Conservation (phyloP, 2,797 vertebrate genomes). For the Garrulus glandarius region DNA sequence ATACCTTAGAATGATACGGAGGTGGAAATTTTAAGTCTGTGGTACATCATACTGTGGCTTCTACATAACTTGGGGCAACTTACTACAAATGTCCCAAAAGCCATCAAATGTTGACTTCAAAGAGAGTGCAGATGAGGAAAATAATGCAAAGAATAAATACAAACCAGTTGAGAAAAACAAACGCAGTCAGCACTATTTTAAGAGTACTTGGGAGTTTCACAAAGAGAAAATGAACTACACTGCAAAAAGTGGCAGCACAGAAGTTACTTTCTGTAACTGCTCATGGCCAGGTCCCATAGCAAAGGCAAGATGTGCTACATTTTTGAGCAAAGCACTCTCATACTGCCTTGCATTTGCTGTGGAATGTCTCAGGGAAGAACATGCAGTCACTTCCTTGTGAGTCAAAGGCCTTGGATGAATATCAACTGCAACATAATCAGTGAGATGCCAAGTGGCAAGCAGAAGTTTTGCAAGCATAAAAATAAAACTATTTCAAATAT, state of each 20-base stretch:
- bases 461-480: not conserved
- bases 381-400: slow-evolving; percentile 50
- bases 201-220: not conserved
- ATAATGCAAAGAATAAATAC: not conserved
- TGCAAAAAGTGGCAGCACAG: not conserved
- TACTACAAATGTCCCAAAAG: not conserved
- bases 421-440: slow-evolving; percentile 21
- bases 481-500: not conserved
- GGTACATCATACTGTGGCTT: not conserved
- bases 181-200: not conserved
- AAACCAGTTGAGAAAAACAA: not conserved
- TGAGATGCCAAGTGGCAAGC: slow-evolving; percentile 4
- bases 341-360: not conserved
- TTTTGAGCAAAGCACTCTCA: not conserved
- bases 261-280: not conserved
- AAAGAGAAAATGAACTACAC: not conserved
- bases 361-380: slow-evolving; percentile 14
- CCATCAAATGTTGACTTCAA: not conserved
- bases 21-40: not conserved
- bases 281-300: not conserved
- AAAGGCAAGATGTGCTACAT: not conserved
- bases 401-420: slow-evolving; percentile 46
- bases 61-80: not conserved
- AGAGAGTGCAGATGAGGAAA: not conserved
- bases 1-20: not conserved